Evolutionary conservation across 2,113 vertebrate species (phyloP).

Genomic region (Stigmatopora argus): DNA sequence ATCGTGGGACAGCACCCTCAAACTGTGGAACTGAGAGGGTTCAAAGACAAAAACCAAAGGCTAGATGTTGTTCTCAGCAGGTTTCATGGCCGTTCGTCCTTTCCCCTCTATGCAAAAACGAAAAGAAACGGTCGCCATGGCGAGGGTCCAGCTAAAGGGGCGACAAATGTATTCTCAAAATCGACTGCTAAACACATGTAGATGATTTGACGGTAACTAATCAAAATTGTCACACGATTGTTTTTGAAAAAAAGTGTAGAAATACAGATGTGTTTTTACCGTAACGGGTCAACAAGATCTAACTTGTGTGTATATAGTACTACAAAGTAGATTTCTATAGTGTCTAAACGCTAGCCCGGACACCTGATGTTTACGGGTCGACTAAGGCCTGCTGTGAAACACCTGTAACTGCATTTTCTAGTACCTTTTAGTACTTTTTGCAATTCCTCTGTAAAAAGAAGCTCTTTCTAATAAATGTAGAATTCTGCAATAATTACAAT

Average conservation of each 20-base stretch:
- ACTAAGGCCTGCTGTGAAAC: slow-evolving; percentile 18
- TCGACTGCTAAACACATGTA: slow-evolving; percentile 34
- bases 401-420: slow-evolving; percentile 49
- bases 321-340: slow-evolving; percentile 25
- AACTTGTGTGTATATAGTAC: slow-evolving; percentile 7
- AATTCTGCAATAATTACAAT: slow-evolving; percentile 64
- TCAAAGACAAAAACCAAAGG: slow-evolving; percentile 1
- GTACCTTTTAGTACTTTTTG: slow-evolving; percentile 57
- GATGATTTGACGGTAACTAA: slow-evolving; percentile 44
- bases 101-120: slow-evolving; percentile 38
- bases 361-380: slow-evolving; percentile 10
- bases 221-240: slow-evolving; percentile 1
- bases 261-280: slow-evolving; percentile 48
- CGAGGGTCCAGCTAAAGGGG: slow-evolving; percentile 20
- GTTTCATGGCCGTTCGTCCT: slow-evolving; percentile 24
- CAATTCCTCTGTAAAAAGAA: slow-evolving; percentile 57
- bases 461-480: slow-evolving; percentile 74
- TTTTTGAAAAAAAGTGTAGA: slow-evolving; percentile 22
- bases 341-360: slow-evolving; percentile 36
- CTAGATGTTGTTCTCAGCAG: neutral
- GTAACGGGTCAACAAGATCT: slow-evolving; percentile 36
- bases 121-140: neutral
- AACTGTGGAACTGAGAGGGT: slow-evolving; percentile 73
- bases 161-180: slow-evolving; percentile 24
- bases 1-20: slow-evolving; percentile 98